These are phyloP conservation scores for Eurois occulta DNA, from an alignment of 2,888 invertebrate species.

Conservation along the genomic window DNA sequence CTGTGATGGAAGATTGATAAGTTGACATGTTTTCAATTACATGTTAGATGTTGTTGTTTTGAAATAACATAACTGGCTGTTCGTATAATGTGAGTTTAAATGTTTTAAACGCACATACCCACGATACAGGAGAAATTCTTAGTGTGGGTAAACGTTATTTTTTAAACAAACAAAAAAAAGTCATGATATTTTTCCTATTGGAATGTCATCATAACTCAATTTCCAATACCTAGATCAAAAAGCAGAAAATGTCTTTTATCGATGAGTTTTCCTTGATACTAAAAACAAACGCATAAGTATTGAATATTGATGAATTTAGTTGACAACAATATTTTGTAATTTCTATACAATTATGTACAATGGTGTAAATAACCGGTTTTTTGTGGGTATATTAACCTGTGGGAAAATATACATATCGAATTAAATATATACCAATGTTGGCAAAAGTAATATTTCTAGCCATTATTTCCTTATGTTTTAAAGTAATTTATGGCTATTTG, in stretches of 20 bases:
- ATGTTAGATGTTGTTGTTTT: not conserved
- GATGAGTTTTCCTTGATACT: not conserved
- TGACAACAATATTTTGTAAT: slow-evolving; percentile 1
- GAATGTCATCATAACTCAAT: not conserved
- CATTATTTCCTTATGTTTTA: not conserved
- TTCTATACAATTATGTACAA: slow-evolving; percentile 2
- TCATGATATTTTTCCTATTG: not conserved
- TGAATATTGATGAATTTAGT: not conserved
- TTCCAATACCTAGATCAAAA: not conserved
- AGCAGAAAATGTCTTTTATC: not conserved
- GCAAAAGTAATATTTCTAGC: slow-evolving; percentile 3
- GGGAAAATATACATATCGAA: not conserved
- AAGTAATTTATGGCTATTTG: slow-evolving; percentile 23
- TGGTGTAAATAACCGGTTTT: slow-evolving; percentile 14
- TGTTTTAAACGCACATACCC: not conserved
- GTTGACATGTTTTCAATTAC: too few relatives aligned
- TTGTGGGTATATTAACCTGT: slow-evolving; percentile 1
- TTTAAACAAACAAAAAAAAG: too few relatives aligned
- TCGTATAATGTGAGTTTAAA: not conserved
- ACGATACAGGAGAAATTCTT: not conserved
- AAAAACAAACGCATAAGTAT: not conserved
- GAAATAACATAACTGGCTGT: not conserved
- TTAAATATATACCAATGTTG: slow-evolving; percentile 8
- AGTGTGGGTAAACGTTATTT: too few relatives aligned
- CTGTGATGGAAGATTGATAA: not conserved